Evolutionary conservation across 2,888 invertebrate genomes (phyloP).

Genomic region (Papilio protenor): DNA sequence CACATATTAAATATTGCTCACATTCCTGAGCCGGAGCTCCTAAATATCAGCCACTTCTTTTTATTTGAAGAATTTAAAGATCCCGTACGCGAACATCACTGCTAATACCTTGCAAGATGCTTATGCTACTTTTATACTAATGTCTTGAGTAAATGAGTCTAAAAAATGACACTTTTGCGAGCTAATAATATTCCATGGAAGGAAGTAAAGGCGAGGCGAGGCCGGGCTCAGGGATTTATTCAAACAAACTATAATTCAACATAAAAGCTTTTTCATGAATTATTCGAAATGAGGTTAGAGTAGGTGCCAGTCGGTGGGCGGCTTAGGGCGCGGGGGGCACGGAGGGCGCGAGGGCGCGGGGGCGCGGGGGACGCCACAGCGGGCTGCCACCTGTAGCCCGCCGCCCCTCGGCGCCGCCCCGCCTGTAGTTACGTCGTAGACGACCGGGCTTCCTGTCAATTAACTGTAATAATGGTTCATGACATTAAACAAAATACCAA

Average conservation of each 20-base stretch:
- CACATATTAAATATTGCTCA: too few relatives aligned
- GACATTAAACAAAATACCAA: neutral
- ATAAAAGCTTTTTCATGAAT: neutral
- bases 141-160: too few relatives aligned
- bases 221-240: too few relatives aligned
- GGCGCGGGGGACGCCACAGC: neutral
- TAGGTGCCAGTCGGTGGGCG: neutral
- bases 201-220: too few relatives aligned
- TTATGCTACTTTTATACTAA: too few relatives aligned
- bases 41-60: too few relatives aligned
- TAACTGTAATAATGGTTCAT: neutral
- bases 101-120: too few relatives aligned
- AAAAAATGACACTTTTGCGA: too few relatives aligned
- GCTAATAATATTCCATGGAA: too few relatives aligned
- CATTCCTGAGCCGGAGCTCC: too few relatives aligned
- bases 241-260: neutral
- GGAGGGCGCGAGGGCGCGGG: neutral
- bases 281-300: neutral
- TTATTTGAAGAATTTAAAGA: too few relatives aligned
- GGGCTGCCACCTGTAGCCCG: slow-evolving; percentile 25
- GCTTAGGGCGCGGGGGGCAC: neutral
- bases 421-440: neutral
- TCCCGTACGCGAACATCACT: too few relatives aligned
- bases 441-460: neutral
- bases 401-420: neutral